These are phyloP conservation scores for Bombus balteatus DNA, from an alignment of 1,140 invertebrate genomes.

Conservation along the genomic window DNA sequence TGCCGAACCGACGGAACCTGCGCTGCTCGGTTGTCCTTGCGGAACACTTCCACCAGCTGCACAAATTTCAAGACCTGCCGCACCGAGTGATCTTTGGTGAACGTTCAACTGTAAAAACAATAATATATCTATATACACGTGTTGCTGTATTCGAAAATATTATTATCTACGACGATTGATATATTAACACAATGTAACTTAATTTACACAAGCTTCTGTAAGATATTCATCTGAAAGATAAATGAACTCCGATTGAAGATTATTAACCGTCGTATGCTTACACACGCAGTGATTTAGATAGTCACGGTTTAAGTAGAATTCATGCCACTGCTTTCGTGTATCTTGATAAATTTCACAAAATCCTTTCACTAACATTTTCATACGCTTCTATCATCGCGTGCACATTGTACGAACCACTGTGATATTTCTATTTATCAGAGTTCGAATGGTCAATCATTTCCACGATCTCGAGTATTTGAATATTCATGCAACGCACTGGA, in stretches of 20 bases:
- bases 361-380: constrained; percentile 45
- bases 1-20: constrained; percentile 81
- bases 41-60: constrained; percentile 79
- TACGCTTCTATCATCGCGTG: constrained; percentile 16
- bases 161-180: neutral
- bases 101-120: constrained; percentile 78
- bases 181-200: too few species aligned
- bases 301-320: constrained; percentile 17
- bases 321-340: constrained; percentile 26
- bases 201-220: too few species aligned
- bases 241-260: neutral
- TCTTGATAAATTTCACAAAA: constrained; percentile 40
- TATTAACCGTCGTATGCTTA: constrained; percentile 10
- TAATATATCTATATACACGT: neutral
- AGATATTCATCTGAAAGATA: neutral
- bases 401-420: neutral
- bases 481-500: neutral
- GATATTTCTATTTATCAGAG: constrained; percentile 26
- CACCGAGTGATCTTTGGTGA: constrained; percentile 80
- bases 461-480: neutral
- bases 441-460: constrained; percentile 10
- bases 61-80: constrained; percentile 79
- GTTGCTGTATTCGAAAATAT: neutral
- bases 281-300: constrained; percentile 25
- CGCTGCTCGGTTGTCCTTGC: constrained; percentile 81